Evolutionary conservation across 2,113 vertebrate species (phyloP).

Genomic region (Corythornis cristatus): DNA sequence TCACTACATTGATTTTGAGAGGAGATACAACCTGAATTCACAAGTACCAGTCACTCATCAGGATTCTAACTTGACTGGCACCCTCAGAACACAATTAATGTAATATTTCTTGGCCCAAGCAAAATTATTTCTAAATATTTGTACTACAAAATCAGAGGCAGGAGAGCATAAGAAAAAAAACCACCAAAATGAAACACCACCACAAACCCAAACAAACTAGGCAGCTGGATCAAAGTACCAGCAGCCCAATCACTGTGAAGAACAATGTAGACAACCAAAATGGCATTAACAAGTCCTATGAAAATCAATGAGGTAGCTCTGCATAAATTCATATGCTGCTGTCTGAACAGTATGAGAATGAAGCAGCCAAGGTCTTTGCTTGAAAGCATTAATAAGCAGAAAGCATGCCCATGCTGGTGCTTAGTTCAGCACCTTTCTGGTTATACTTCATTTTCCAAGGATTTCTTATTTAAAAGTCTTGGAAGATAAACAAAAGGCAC

Average conservation of each 20-base stretch:
- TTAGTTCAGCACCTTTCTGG: slow-evolving; percentile 1
- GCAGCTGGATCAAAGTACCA: not conserved
- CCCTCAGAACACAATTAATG: not conserved
- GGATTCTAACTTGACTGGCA: not conserved
- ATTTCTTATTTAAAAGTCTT: not conserved
- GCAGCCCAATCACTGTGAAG: not conserved
- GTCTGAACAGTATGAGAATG: not conserved
- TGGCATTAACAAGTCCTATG: not conserved
- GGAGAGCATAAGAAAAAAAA: not conserved
- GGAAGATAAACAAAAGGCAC: slow-evolving; percentile 27
- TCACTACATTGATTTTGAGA: not conserved
- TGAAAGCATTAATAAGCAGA: slow-evolving; percentile 9
- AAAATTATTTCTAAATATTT: not conserved
- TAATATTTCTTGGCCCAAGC: not conserved
- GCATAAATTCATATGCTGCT: slow-evolving; percentile 21
- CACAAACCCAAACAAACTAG: not conserved
- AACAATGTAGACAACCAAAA: not conserved
- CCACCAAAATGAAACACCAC: too few relatives aligned
- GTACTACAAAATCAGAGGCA: not conserved
- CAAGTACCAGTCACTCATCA: not conserved
- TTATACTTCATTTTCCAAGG: slow-evolving; percentile 23
- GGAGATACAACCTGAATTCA: not conserved
- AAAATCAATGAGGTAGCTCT: slow-evolving; percentile 31
- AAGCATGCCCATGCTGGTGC: not conserved
- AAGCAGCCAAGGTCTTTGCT: not conserved